These are phyloP conservation scores for Tanaodytes sp. DNA, from an alignment of 2,888 invertebrate genomes.

Conservation along the genomic window DNA sequence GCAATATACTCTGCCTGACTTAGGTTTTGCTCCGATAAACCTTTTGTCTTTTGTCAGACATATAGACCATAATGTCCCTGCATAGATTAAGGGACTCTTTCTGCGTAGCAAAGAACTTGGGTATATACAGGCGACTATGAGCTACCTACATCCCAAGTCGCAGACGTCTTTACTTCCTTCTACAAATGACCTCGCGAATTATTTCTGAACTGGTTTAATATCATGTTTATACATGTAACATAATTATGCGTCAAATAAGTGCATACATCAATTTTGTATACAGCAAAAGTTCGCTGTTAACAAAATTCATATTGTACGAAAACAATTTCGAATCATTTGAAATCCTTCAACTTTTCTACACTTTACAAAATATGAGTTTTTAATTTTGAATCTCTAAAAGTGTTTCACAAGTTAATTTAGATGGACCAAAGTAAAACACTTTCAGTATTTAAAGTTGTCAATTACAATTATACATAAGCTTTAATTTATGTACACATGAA, in stretches of 20 bases:
- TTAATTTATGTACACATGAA: too few species aligned
- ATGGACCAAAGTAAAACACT: too few species aligned
- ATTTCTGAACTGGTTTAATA: conserved; percentile 23
- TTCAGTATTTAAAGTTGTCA: too few species aligned
- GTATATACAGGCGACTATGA: not conserved
- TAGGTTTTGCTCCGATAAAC: conserved; percentile 45
- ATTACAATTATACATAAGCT: too few species aligned
- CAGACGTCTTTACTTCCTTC: conserved; percentile 35
- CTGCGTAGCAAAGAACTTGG: conserved; percentile 25
- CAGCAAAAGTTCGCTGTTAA: too few species aligned
- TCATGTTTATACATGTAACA: conserved; percentile 11
- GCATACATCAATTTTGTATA: not conserved
- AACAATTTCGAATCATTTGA: too few species aligned
- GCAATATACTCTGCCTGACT: conserved; percentile 18
- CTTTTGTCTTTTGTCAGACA: conserved; percentile 39
- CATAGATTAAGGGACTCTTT: conserved; percentile 46
- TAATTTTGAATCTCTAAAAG: too few species aligned
- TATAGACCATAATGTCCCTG: conserved; percentile 44
- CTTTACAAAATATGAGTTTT: too few species aligned
- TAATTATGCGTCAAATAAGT: not conserved
- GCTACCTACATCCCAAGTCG: conserved; percentile 15
- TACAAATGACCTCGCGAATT: conserved; percentile 37
- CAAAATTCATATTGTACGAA: too few species aligned
- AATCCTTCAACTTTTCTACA: too few species aligned
- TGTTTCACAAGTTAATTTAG: too few species aligned